Base-by-base conservation (phyloP, 1,140 invertebrate genomes). In the Cherax quadricarinatus region DNA sequence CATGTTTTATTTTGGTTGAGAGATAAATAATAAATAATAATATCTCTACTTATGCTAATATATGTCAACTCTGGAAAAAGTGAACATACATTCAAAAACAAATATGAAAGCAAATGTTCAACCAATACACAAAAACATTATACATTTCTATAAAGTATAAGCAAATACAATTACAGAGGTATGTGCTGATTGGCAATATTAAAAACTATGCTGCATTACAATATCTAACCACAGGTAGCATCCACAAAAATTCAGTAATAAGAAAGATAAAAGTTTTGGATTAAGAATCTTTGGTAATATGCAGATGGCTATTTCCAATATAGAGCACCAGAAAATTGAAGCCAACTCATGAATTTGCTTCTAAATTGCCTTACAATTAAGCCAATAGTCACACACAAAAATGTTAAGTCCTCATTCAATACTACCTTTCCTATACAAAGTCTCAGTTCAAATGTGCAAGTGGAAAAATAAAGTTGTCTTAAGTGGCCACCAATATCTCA, bases 301-400 rank as follows among this genome's bases (percentile, higher is more conserved):
- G 53, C 75, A 88, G 53, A 88, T 88, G 78, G 86, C n/a, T 81
- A 66, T 80, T 75, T 75, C 75, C 75, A 88, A 81, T 73, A 80
- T 41, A 88, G 53, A 88, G 86, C 86, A 88, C 86, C 86, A 88
- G 73, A 30, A n/a, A 88, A 21, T 48, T 81, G 53, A 88, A 88
- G 86, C 86, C 78, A 88, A 88, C 79, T 79, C 24, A 57, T 21
- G 49, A 78, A 62, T 88, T 62, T 88, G 57, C 78, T 88, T 88
- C 73, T 85, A 48, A 21, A 70, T 57, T 84, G 14, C 9, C 83
- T 85, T 85, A 85, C 41, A 18, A 70, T 70, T 70, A 85, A 70
- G 7, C 70, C 24, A 10, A 60, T 85, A 66, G 0, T 30, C 24
- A 75, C 24, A 75, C n/a, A 75, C 18, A 30, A 75, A 18, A 21